Percentiles rank a stretch among this genome's conserved stretches.
These are phyloP conservation scores for Andrena fulva DNA, from an alignment of 2,888 invertebrate genomes.

Conservation along the genomic window DNA sequence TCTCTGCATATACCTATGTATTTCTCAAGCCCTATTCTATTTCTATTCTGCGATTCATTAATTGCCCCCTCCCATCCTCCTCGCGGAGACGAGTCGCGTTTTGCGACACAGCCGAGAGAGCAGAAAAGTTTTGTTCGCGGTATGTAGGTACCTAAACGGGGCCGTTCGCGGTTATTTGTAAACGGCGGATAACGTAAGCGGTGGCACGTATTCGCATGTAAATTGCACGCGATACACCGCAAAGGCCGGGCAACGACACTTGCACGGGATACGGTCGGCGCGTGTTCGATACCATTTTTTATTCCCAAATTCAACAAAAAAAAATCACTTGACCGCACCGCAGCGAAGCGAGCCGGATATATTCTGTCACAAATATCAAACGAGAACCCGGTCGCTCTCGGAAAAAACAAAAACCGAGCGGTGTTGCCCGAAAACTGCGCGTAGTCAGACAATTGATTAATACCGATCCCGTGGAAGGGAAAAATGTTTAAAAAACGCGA, in stretches of 20 bases:
- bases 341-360: slow-evolving; percentile 19
- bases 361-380: slow-evolving; percentile 44
- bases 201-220: slow-evolving; percentile 67
- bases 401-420: slow-evolving; percentile 6
- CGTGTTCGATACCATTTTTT: slow-evolving; percentile 32
- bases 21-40: too few relatives aligned
- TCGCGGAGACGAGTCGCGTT: background rate
- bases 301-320: slow-evolving; percentile 31
- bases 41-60: too few relatives aligned
- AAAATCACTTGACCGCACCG: slow-evolving; percentile 36
- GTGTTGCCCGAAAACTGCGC: slow-evolving; percentile 2
- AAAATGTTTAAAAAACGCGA: background rate
- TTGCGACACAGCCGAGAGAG: background rate
- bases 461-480: background rate
- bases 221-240: slow-evolving; percentile 64
- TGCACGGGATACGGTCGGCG: slow-evolving; percentile 34
- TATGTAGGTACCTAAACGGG: slow-evolving; percentile 66
- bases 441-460: slow-evolving; percentile 28
- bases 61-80: too few relatives aligned
- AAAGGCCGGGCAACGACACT: slow-evolving; percentile 63
- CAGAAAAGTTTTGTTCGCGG: slow-evolving; percentile 54
- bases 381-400: slow-evolving; percentile 12
- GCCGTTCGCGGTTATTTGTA: slow-evolving; percentile 67
- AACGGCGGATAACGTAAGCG: slow-evolving; percentile 65
- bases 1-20: too few relatives aligned